phyloP scores from a whole-genome alignment of 2,888 invertebrate species.

The Agriotes lineatus region DNA sequence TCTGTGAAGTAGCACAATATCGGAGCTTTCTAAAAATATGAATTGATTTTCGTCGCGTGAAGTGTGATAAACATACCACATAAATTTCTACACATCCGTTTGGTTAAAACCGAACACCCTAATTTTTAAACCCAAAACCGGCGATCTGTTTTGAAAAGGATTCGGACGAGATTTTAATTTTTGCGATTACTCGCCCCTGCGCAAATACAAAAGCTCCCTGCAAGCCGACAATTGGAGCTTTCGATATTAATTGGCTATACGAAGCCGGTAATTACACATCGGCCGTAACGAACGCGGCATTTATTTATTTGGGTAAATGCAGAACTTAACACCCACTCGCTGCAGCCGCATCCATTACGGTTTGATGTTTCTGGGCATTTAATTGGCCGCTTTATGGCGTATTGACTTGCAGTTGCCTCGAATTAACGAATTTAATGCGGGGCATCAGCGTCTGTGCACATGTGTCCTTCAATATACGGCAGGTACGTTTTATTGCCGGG shows the following conservation, averaged over 20 bases:
- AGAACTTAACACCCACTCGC: constrained; percentile 12
- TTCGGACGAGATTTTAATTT: constrained; percentile 20
- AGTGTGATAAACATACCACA: no score
- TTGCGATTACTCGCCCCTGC: constrained; percentile 15
- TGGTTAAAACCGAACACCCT: no score
- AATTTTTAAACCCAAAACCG: no score
- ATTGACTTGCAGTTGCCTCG: no score
- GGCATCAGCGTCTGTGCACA: background rate
- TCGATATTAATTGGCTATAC: constrained; percentile 51
- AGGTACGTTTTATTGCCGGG: constrained; percentile 41
- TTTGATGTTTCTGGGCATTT: no score
- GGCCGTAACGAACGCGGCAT: constrained; percentile 13
- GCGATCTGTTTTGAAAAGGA: background rate
- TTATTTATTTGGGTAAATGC: constrained; percentile 15
- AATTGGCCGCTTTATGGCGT: no score
- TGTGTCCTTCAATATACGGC: constrained; percentile 29
- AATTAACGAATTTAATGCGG: constrained; percentile 19
- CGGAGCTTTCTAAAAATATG: no score
- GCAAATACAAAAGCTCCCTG: constrained; percentile 18
- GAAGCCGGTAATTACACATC: constrained; percentile 39
- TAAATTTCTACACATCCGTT: no score
- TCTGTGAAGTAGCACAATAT: no score
- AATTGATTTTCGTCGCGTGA: no score
- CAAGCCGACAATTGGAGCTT: constrained; percentile 42
- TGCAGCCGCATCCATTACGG: background rate